Percentiles rank a stretch among this genome's conserved stretches.
Evolutionary conservation across 2,113 vertebrate genomes (phyloP).

Genomic region (Rhinolophus sinicus): DNA sequence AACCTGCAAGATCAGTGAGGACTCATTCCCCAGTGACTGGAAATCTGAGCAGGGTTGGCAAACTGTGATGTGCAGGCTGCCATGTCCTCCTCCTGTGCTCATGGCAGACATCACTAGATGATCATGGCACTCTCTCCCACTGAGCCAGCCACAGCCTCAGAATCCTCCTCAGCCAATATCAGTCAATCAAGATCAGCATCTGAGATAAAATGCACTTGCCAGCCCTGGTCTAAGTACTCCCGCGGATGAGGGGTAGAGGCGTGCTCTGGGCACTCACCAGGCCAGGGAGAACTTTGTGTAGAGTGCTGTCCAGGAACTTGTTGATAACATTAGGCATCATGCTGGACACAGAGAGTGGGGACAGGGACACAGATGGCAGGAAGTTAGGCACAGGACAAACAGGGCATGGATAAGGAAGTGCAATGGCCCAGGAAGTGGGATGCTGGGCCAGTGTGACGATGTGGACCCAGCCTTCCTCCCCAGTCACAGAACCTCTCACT

Average conservation of each 20-base stretch:
- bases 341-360: slow-evolving; percentile 3
- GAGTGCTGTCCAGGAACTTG: slow-evolving; percentile 80
- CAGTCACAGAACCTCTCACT: slow-evolving; percentile 46
- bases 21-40: background rate
- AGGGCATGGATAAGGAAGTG: background rate
- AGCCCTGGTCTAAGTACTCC: background rate
- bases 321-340: slow-evolving; percentile 69
- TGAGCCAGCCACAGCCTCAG: background rate
- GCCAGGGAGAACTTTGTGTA: slow-evolving; percentile 78
- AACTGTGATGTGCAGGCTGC: fast-evolving
- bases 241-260: fast-evolving
- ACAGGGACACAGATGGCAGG: background rate
- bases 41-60: background rate
- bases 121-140: background rate
- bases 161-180: background rate
- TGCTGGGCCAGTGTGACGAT: fast-evolving
- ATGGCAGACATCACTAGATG: background rate
- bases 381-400: background rate
- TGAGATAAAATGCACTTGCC: background rate
- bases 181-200: background rate
- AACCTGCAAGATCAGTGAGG: background rate
- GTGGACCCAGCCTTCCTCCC: background rate
- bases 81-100: background rate
- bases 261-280: slow-evolving; percentile 66
- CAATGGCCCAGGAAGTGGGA: background rate